Evolutionary conservation across 2,797 vertebrate genomes (phyloP).

Genomic region (Betta splendens): DNA sequence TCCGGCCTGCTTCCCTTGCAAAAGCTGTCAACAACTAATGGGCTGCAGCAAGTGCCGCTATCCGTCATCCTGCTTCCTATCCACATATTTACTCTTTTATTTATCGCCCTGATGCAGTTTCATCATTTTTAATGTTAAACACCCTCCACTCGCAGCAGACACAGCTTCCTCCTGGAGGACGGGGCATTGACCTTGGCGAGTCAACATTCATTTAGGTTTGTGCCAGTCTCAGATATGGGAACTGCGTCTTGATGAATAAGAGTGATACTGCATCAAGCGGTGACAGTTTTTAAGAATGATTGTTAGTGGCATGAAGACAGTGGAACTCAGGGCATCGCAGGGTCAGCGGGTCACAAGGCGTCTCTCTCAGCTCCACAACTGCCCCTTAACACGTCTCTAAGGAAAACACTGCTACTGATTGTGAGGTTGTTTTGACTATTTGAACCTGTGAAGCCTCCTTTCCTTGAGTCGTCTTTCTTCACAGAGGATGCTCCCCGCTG

Average conservation of each 20-base stretch:
- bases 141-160: slow-evolving; percentile 43
- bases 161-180: slow-evolving; percentile 35
- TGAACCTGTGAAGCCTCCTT: not conserved
- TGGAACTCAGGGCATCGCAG: not conserved
- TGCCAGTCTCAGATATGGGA: not conserved
- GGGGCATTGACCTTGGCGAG: slow-evolving; percentile 23
- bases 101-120: slow-evolving; percentile 82
- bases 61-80: slow-evolving; percentile 81
- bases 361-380: slow-evolving; percentile 11
- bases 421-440: slow-evolving; percentile 1
- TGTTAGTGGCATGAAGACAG: not conserved
- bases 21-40: slow-evolving; percentile 86
- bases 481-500: slow-evolving; percentile 31
- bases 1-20: slow-evolving; percentile 79
- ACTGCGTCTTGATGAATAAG: slow-evolving; percentile 18
- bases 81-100: slow-evolving; percentile 84
- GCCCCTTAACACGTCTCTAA: not conserved
- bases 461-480: slow-evolving; percentile 12
- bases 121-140: slow-evolving; percentile 82
- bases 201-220: slow-evolving; percentile 29
- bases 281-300: not conserved
- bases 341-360: slow-evolving; percentile 6
- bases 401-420: slow-evolving; percentile 4
- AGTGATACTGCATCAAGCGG: slow-evolving; percentile 1
- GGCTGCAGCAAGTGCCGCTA: slow-evolving; percentile 73